Evolutionary conservation across 2,888 invertebrate species (phyloP).

Genomic region (Platypus cylindrus): DNA sequence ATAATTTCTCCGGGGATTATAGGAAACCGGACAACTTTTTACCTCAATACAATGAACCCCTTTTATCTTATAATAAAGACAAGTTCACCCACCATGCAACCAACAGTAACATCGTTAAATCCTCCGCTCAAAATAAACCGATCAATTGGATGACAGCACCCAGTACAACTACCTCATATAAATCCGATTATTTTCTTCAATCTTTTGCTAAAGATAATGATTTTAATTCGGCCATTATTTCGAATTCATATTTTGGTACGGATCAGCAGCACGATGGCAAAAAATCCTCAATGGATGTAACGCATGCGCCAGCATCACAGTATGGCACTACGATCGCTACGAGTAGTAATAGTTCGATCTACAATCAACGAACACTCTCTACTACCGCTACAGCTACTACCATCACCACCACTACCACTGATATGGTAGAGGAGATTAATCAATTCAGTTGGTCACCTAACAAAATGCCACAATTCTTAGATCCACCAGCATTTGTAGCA

Average conservation of each 20-base stretch:
- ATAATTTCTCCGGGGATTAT: slow-evolving; percentile 24
- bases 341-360: slow-evolving; percentile 11
- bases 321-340: slow-evolving; percentile 6
- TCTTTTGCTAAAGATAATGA: slow-evolving; percentile 34
- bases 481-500: slow-evolving; percentile 31
- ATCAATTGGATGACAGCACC: slow-evolving; percentile 53
- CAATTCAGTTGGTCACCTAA: slow-evolving; percentile 46
- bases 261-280: no score
- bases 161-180: slow-evolving; percentile 30
- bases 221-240: slow-evolving; percentile 22
- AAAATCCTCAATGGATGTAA: no score
- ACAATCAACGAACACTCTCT: slow-evolving; percentile 23
- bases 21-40: slow-evolving; percentile 17
- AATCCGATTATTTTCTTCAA: slow-evolving; percentile 36
- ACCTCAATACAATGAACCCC: slow-evolving; percentile 13
- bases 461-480: slow-evolving; percentile 36
- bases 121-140: slow-evolving; percentile 32
- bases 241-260: slow-evolving; percentile 25
- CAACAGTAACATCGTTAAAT: slow-evolving; percentile 12
- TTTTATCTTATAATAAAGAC: slow-evolving; percentile 11
- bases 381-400: no score
- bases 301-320: no score
- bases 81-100: slow-evolving; percentile 6
- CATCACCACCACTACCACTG: no score
- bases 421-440: slow-evolving; percentile 35